Evolutionary conservation across 2,797 vertebrate genomes (phyloP), one percentile per base, ranked within the genome.

Genomic region (Sebastes ruberrimus): DNA sequence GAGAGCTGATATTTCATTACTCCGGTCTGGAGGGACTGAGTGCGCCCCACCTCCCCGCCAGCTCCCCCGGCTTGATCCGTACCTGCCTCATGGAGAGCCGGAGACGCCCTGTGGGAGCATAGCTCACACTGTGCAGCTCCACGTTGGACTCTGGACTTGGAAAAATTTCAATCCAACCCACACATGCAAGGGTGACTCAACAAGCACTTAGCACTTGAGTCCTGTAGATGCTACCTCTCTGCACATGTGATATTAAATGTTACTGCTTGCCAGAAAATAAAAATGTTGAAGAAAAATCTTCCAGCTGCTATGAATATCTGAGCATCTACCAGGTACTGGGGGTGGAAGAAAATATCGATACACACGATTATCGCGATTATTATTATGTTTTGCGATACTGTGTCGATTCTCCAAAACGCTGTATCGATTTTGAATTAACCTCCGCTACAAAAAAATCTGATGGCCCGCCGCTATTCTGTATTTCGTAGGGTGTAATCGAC

Each of bases 1-100:
- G 79, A 87, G 82, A 92, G 78, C 91, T 91, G 80, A 90, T 93
- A 91, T 93, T 93, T 93, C 91, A 95, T 94, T 91, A 94, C 85
- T 87, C 57, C 56, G 67, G 53, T 90, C 90, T 80, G 74, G 59
- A 83, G 93, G 90, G 87, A 91, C 75, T 65, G 23, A 72, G 71
- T 67, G 2, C 23, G 25, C 76, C 68, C 74, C 79, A 76, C 79
- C 86, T 75, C 80, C 76, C 49, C 20, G 20, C 49, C 9, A 4
- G 66, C 77, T 74, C 61, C 61, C 60, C 61, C 28, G 23, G 33
- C 78, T 87, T 80, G 80, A 91, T 89, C 74, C 76, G 80, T 84
- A 86, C 76, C 81, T 88, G 77, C 84, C 72, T 86, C 82, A 56
- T 61, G 46, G 66, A 78, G 85, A 71, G 77, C 76, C 76, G 61